Evolutionary conservation across 2,113 vertebrate species (phyloP), one percentile per base, ranked within the genome.

Genomic region (Microtus montanus): DNA sequence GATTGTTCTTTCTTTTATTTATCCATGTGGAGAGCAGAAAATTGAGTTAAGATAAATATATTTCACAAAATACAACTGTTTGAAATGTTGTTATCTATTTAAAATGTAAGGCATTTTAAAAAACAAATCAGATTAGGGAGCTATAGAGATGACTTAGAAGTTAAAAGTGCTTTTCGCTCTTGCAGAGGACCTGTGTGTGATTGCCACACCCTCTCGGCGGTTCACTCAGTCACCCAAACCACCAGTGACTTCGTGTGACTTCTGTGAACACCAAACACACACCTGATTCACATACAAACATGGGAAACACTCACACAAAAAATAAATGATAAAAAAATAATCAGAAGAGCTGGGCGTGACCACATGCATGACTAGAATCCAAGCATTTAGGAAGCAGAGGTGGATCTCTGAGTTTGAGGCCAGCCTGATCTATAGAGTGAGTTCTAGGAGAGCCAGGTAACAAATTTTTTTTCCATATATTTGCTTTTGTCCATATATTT

Each of bases 401-500:
- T 82, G 79, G 35, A 61, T 63, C 54, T 63, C 14, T 63, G 26
- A 15, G 15, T 83, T 63, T 1, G 4, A 30, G 14, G 38, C 7
- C 58, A 63, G n/a, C 24, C 12, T 63, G 58, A 22, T 61, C n/a
- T 61, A 61, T 26, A 38, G 35, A 38, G 12, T 2, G 0, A 63
- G 58, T 63, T 83, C n/a, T n/a, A 63, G 14, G 58, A 83, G 8
- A 35, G 7, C 12, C 73, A 63, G 58, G 24, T 38, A 63, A 28
- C 54, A 83, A 83, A 83, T 28, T 15, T 61, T 73, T 75, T 82
- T 3, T 30, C 64, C 70, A 71, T 19, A 20, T 35, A 71, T 71
- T 71, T 28, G 49, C 17, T 20, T 58, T 30, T 66, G 96, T 97
- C 97, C 97, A 97, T 44, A 0, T 70, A 96, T 97, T 98, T 94